Evolutionary conservation across 1,140 invertebrate genomes (phyloP), one percentile per base, ranked within the genome.

Genomic region (Dinoponera quadriceps): DNA sequence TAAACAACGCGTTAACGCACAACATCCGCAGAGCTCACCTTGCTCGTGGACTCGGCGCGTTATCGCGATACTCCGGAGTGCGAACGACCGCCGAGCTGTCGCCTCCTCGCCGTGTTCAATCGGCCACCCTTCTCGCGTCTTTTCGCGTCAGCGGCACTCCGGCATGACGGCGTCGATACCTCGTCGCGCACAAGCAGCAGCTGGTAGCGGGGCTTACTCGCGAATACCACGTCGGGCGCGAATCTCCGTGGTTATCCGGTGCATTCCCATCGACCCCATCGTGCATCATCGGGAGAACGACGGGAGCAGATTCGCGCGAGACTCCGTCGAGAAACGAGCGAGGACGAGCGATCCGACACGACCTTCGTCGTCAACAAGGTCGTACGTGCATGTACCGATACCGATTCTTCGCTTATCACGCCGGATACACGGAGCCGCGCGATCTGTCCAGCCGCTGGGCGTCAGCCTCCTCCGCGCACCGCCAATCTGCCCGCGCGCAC

Each of bases 391-490:
- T 78, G 85, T 87, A 88, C 87, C 77, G 38, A 71, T 55, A 59
- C 44, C 25, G 55, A 68, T 59, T 18, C 7, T 22, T 44, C 38
- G 20, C n/a, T 33, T 73, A 69, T 90, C 84, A 85, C 80, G 68
- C 4, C 38, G 68, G 86, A 86, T 85, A 83, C 84, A 75, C 54
- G 59, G 54, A 1, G 95, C 96, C 1, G 96, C 96, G 89, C 97
- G 97, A 62, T 82, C 77, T 80, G 87, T 82, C 73, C 87, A 83
- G 89, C 82, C 88, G 90, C 90, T 93, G 92, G 92, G 92, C 92
- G 92, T 93, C 89, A 92, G 93, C 91, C 89, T 86, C 88, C 84
- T 87, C 78, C 77, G 73, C 82, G 74, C 75, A 82, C 86, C 83
- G 82, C 85, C 84, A 77, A 86, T 90, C 84, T 84, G 85, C 82